These are phyloP conservation scores for Ophioderma brevispina DNA, from an alignment of 35 echinoderm and acorn worm species.

Conservation along the genomic window DNA sequence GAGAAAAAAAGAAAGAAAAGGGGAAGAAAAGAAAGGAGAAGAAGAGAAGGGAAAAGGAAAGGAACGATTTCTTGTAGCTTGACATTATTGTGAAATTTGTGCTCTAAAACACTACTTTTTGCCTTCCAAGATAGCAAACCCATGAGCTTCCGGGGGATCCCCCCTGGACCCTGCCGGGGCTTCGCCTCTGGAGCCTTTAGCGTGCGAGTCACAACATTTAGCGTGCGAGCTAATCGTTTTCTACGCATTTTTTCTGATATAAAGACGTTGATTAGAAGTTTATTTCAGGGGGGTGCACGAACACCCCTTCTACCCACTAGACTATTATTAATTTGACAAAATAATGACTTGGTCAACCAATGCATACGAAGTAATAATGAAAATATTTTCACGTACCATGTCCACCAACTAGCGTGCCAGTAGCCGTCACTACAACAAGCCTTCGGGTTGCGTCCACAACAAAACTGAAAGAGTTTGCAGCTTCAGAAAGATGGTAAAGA, in stretches of 20 bases:
- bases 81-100: background rate
- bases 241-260: too few relatives aligned
- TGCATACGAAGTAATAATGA: too few relatives aligned
- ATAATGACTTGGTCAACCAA: background rate
- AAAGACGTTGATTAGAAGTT: too few relatives aligned
- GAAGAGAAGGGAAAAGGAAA: background rate
- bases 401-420: background rate
- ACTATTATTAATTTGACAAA: background rate
- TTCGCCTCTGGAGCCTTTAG: background rate
- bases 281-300: too few relatives aligned
- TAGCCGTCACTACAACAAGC: background rate
- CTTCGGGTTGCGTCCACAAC: background rate
- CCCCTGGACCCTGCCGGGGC: too few relatives aligned
- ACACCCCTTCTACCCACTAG: too few relatives aligned
- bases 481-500: background rate
- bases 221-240: too few relatives aligned
- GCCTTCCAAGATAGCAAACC: too few relatives aligned
- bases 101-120: background rate
- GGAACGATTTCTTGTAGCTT: background rate
- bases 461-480: background rate
- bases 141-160: background rate
- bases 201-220: background rate
- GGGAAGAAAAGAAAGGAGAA: too few relatives aligned
- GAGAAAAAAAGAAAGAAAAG: too few relatives aligned
- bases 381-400: background rate